These are phyloP conservation scores for Argyresthia goedartella DNA, from an alignment of 2,888 invertebrate species.

Conservation along the genomic window DNA sequence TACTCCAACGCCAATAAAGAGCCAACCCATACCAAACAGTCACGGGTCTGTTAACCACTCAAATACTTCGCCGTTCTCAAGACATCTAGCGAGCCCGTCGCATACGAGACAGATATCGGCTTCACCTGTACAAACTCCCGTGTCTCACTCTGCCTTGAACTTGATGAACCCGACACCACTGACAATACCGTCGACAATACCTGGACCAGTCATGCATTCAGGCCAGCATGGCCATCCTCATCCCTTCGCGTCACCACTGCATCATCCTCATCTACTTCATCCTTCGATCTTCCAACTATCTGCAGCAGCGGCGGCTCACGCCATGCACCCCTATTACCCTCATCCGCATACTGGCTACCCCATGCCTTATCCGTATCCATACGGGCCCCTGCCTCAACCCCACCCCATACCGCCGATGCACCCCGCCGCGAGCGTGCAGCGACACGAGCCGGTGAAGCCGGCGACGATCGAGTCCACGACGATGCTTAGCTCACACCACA, in stretches of 20 bases:
- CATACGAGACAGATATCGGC: slow-evolving; percentile 63
- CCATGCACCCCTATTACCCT: slow-evolving; percentile 79
- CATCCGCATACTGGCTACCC: slow-evolving; percentile 79
- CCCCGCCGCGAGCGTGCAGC: slow-evolving; percentile 53
- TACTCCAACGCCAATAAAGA: slow-evolving; percentile 64
- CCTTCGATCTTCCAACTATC: slow-evolving; percentile 73
- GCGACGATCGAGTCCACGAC: slow-evolving; percentile 76
- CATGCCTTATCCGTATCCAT: slow-evolving; percentile 79
- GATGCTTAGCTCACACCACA: slow-evolving; percentile 76
- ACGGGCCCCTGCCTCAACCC: slow-evolving; percentile 79
- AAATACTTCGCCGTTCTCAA: slow-evolving; percentile 60
- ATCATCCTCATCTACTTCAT: slow-evolving; percentile 80
- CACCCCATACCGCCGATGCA: slow-evolving; percentile 80
- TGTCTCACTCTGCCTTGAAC: slow-evolving; percentile 74
- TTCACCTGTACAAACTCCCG: slow-evolving; percentile 59
- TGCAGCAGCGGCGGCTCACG: slow-evolving; percentile 73
- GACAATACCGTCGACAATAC: slow-evolving; percentile 74
- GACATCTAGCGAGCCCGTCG: slow-evolving; percentile 54
- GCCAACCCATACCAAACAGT: slow-evolving; percentile 40
- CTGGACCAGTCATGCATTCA: slow-evolving; percentile 82
- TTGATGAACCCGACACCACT: slow-evolving; percentile 72
- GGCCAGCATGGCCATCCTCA: slow-evolving; percentile 79
- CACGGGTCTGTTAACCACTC: slow-evolving; percentile 47
- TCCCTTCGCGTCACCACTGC: slow-evolving; percentile 77
- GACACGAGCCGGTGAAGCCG: slow-evolving; percentile 64